These are phyloP conservation scores for Takifugu rubripes DNA, from an alignment of 2,797 vertebrate genomes.

Conservation along the genomic window DNA sequence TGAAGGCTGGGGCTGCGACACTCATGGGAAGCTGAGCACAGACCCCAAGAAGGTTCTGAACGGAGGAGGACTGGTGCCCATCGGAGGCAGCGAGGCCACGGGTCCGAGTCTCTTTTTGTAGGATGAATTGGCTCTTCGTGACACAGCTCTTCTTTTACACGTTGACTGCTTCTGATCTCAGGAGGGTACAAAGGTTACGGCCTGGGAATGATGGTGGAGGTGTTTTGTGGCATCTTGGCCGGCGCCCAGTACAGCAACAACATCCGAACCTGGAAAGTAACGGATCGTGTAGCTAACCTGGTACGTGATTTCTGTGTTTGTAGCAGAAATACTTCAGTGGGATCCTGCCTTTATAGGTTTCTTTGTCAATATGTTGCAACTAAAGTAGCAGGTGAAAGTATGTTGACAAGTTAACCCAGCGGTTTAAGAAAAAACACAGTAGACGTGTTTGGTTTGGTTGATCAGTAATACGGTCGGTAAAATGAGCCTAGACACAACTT, in stretches of 20 bases:
- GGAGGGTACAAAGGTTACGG: slow-evolving; percentile 80
- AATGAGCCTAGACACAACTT: neutral
- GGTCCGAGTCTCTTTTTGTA: slow-evolving; percentile 45
- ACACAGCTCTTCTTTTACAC: neutral
- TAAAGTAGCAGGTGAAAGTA: no score
- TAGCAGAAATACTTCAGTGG: neutral
- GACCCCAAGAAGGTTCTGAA: slow-evolving; percentile 66
- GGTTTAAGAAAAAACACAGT: no score
- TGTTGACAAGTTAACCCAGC: no score
- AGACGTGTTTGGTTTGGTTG: no score
- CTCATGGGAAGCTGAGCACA: slow-evolving; percentile 56
- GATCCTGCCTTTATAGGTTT: neutral
- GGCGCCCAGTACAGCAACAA: slow-evolving; percentile 73
- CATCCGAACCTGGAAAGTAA: slow-evolving; percentile 75
- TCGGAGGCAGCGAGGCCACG: slow-evolving; percentile 76
- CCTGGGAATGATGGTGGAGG: slow-evolving; percentile 78
- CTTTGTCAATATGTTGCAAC: no score
- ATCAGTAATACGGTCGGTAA: neutral
- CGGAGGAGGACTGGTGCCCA: slow-evolving; percentile 75
- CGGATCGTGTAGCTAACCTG: slow-evolving; percentile 70
- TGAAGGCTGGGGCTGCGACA: slow-evolving; percentile 75
- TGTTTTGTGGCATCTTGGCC: slow-evolving; percentile 77
- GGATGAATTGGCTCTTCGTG: no score
- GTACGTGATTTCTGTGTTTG: slow-evolving; percentile 31
- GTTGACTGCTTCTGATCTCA: slow-evolving; percentile 20